Percentiles rank a stretch among this genome's conserved stretches.
These are phyloP conservation scores for Linnaemya tessellans DNA, from an alignment of 2,888 invertebrate genomes.

Conservation along the genomic window DNA sequence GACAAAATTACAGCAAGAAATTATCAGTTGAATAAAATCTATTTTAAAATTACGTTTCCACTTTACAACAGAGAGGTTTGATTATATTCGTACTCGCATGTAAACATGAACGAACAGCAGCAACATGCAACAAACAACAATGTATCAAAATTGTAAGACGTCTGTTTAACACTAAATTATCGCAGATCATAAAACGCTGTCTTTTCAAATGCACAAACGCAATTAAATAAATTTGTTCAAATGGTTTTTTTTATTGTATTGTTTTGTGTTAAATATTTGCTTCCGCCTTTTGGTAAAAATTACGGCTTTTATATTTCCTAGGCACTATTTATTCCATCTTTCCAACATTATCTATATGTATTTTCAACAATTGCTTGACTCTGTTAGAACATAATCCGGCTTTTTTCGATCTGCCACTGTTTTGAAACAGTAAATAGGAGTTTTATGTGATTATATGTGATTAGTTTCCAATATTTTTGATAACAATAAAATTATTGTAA, in stretches of 20 bases:
- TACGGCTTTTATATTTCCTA: no score
- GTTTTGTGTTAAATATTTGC: background rate
- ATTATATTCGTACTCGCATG: no score
- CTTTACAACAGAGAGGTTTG: background rate
- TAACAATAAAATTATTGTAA: no score
- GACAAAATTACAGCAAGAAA: slow-evolving; percentile 23
- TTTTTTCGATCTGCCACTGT: no score
- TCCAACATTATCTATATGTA: no score
- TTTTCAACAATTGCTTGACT: no score
- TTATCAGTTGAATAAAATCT: slow-evolving; percentile 35
- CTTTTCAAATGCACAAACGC: background rate
- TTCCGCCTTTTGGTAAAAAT: background rate
- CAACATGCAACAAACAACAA: slow-evolving; percentile 15
- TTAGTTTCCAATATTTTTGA: no score
- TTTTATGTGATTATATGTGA: no score
- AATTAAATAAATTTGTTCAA: slow-evolving; percentile 17
- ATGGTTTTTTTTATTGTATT: background rate
- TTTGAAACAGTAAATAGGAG: no score
- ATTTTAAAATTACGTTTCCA: slow-evolving; percentile 25
- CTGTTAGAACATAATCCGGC: no score
- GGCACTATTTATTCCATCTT: no score
- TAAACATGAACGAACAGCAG: background rate
- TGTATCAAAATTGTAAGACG: slow-evolving; percentile 24
- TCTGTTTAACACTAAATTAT: slow-evolving; percentile 46
- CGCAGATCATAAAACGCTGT: slow-evolving; percentile 13